Evolutionary conservation across 2,797 vertebrate genomes (phyloP), one percentile per base, ranked within the genome.

Genomic region (Acanthurus lineatus): DNA sequence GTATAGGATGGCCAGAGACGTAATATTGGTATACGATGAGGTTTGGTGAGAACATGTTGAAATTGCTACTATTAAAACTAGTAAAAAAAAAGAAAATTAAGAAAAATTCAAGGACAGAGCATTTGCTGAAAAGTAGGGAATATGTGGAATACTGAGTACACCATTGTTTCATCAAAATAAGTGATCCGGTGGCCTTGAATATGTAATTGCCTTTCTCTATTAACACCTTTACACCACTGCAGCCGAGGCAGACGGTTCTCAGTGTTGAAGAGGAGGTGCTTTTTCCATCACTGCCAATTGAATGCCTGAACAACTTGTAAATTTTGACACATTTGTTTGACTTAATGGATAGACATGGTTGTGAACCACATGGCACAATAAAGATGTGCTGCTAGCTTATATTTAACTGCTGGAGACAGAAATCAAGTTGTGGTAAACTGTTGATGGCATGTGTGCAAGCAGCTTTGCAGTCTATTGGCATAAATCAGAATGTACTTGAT

Each of bases 201-300:
- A 57, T 81, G 69, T 78, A 83, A 81, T 64, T 84, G 51, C 28
- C 53, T 60, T 73, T 47, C 83, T 59, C 58, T 67, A 22, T 62
- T 74, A 80, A 83, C 81, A 81, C 60, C 71, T 83, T 64, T 69
- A 85, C 86, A 79, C 73, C 32, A 58, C 71, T 65, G 42, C 22
- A 53, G 22, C 45, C 0, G 3, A 73, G 59, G 59, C 72, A 86
- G 83, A 73, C n/a, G 19, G 28, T 82, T 83, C 70, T 52, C 57
- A 53, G 73, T 62, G 62, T 86, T 78, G 22, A 79, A 69, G 67
- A 82, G 67, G 75, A 91, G 83, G 85, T 87, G 89, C 74, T 86
- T 89, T 72, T 87, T 85, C 69, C 69, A 76, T 91, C 87, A 85
- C 85, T 88, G 73, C 69, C 73, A 89, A 90, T 92, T 93, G 91